phyloP scores from a whole-genome alignment of 2,888 invertebrate species.

The Hartigia nigra region DNA sequence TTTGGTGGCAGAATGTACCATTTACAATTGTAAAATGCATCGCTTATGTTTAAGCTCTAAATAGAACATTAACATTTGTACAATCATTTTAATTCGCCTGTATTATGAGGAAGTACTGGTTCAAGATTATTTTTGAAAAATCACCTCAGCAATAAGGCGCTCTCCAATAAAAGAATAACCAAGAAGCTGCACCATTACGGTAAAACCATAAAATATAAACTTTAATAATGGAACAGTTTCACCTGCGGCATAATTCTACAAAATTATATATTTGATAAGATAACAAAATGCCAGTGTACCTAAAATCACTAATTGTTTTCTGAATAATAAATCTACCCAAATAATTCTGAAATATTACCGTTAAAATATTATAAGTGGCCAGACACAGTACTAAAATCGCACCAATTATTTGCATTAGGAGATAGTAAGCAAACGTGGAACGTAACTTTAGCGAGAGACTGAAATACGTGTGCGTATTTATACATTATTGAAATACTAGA shows the following conservation, averaged over 20 bases:
- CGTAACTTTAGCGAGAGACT: neutral
- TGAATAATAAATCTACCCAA: too few species aligned
- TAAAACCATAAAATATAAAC: constrained; percentile 25
- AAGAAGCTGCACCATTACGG: constrained; percentile 30
- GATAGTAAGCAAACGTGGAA: constrained; percentile 9
- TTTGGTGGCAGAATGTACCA: constrained; percentile 69
- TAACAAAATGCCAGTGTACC: too few species aligned
- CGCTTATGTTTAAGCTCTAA: constrained; percentile 66
- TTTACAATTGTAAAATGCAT: constrained; percentile 68
- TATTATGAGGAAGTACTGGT: too few species aligned
- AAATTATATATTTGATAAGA: too few species aligned
- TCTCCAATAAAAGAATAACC: constrained; percentile 42
- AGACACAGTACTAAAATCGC: constrained; percentile 24
- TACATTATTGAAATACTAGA: too few species aligned
- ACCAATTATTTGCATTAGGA: constrained; percentile 21
- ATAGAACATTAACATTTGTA: neutral
- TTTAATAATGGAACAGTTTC: constrained; percentile 5
- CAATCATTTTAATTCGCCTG: neutral
- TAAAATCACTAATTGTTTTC: too few species aligned
- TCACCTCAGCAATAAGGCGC: constrained; percentile 35
- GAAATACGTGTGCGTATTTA: neutral
- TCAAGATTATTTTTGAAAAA: too few species aligned
- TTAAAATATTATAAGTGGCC: constrained; percentile 14
- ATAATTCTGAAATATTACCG: constrained; percentile 9
- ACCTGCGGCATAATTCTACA: too few species aligned